These are phyloP conservation scores for Rhadinocentrus ornatus DNA, from an alignment of 2,797 vertebrate genomes.

Conservation along the genomic window DNA sequence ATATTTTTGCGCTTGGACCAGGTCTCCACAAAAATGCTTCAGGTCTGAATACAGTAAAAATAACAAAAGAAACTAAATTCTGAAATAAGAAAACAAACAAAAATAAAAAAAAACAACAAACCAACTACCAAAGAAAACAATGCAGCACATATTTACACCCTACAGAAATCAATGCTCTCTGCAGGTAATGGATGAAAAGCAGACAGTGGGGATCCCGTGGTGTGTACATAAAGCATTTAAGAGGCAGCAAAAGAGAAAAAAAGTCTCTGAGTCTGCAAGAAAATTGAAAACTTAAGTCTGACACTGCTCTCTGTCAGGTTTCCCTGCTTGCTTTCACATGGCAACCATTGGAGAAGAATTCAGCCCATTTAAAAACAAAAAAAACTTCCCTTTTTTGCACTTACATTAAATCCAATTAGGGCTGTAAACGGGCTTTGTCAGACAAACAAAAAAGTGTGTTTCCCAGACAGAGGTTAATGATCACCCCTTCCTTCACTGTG, in stretches of 20 bases:
- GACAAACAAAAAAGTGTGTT: constrained; percentile 66
- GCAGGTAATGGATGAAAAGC: constrained; percentile 67
- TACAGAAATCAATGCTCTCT: constrained; percentile 71
- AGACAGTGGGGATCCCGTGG: constrained; percentile 60
- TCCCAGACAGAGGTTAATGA: constrained; percentile 76
- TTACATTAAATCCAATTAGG: constrained; percentile 73
- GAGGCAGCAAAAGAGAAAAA: constrained; percentile 37
- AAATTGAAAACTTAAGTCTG: constrained; percentile 49
- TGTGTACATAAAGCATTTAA: constrained; percentile 49
- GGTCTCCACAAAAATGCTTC: constrained; percentile 82
- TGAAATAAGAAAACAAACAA: constrained; percentile 35
- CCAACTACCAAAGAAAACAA: constrained; percentile 78
- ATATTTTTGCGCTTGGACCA: constrained; percentile 85
- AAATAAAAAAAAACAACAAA: constrained; percentile 66
- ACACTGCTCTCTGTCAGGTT: constrained; percentile 67
- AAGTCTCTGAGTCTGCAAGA: constrained; percentile 37
- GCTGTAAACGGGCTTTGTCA: constrained; percentile 60
- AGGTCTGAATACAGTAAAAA: constrained; percentile 81
- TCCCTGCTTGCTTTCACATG: constrained; percentile 27
- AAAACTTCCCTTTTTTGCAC: constrained; percentile 58
- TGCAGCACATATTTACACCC: constrained; percentile 85
- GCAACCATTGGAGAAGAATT: constrained; percentile 34
- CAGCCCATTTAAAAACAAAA: constrained; percentile 56
- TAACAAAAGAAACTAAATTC: constrained; percentile 25
- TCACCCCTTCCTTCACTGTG: constrained; percentile 45